Evolutionary conservation across 2,888 invertebrate species (phyloP).

Genomic region (Rhogogaster chlorosoma): DNA sequence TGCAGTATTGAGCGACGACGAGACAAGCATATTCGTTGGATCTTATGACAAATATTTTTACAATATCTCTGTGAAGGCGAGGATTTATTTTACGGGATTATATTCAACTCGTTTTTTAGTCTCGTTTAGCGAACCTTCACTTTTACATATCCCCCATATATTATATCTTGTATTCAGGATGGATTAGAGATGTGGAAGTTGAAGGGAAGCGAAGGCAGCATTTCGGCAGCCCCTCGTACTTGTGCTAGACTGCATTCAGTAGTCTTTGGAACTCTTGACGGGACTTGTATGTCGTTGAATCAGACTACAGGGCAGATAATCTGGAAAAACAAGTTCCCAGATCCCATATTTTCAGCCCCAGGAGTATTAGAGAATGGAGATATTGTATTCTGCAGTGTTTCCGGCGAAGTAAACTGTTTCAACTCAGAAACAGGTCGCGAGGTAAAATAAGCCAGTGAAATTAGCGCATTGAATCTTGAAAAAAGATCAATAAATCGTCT

Average conservation of each 20-base stretch:
- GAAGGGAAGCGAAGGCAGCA: slow-evolving; percentile 77
- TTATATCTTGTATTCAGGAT: slow-evolving; percentile 76
- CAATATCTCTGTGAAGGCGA: slow-evolving; percentile 81
- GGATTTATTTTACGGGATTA: slow-evolving; percentile 56
- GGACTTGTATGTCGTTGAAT: slow-evolving; percentile 80
- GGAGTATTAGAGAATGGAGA: slow-evolving; percentile 80
- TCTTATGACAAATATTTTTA: slow-evolving; percentile 86
- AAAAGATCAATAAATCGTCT: background rate
- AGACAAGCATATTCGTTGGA: slow-evolving; percentile 82
- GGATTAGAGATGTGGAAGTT: slow-evolving; percentile 76
- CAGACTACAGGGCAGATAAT: slow-evolving; percentile 78
- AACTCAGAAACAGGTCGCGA: slow-evolving; percentile 61
- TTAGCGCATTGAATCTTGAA: background rate
- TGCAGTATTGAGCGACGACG: slow-evolving; percentile 76
- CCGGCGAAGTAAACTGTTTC: slow-evolving; percentile 65
- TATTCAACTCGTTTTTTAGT: background rate
- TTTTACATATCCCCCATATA: background rate
- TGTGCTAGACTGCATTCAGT: slow-evolving; percentile 68
- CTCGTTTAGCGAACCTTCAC: background rate
- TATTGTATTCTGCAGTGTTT: slow-evolving; percentile 78
- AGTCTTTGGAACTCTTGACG: slow-evolving; percentile 81
- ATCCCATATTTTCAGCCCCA: slow-evolving; percentile 85
- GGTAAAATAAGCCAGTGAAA: slow-evolving; percentile 60
- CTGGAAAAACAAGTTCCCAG: slow-evolving; percentile 82
- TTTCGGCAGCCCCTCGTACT: slow-evolving; percentile 79